Conservation (phyloP, 2,113 vertebrate species). For the Antigone vipio region DNA sequence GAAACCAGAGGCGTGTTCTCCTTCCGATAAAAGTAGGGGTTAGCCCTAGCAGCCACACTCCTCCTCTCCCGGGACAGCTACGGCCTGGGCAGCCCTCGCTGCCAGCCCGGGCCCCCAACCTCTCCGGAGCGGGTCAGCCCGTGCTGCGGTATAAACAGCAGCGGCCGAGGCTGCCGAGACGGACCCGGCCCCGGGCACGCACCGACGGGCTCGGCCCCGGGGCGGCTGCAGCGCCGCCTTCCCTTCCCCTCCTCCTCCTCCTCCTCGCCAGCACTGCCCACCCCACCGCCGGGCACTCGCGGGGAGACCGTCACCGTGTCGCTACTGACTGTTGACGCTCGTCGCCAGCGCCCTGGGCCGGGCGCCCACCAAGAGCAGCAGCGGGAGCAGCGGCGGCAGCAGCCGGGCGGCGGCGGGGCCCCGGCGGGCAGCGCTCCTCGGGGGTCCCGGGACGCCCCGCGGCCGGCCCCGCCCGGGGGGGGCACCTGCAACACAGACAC, state of each 20-base stretch:
- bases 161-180: background rate
- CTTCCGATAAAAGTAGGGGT: fast-evolving
- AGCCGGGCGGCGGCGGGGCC: background rate
- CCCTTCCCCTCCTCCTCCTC: background rate
- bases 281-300: background rate
- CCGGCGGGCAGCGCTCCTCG: background rate
- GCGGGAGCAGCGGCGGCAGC: background rate
- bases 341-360: background rate
- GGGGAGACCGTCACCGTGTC: background rate
- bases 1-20: background rate
- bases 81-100: background rate
- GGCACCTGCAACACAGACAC: background rate
- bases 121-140: background rate
- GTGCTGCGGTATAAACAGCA: fast-evolving
- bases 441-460: background rate
- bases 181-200: too few relatives aligned
- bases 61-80: background rate
- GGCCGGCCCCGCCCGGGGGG: background rate
- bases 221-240: background rate
- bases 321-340: background rate
- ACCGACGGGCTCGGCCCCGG: background rate
- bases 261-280: background rate
- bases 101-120: background rate
- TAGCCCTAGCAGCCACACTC: background rate
- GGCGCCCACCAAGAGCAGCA: background rate